Conservation (phyloP, 2,888 invertebrate genomes). For the Cacoxenus indagator region DNA sequence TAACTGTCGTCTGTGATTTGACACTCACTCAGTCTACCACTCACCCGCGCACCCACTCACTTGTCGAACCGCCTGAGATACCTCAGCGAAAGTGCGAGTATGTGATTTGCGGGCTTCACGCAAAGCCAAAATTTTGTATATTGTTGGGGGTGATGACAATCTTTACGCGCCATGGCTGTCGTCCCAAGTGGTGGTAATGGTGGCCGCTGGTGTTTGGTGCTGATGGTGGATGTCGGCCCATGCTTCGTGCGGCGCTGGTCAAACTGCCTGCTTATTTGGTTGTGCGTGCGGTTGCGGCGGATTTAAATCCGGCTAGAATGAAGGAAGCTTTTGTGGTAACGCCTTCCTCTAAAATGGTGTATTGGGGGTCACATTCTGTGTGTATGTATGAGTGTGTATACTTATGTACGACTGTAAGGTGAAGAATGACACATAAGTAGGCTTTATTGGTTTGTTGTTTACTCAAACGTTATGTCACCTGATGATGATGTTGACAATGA, state of each 20-base stretch:
- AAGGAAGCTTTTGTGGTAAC: conserved; percentile 3
- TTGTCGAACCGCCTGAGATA: too few species aligned
- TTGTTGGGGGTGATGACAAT: background rate
- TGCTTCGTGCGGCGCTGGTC: background rate
- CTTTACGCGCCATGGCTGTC: background rate
- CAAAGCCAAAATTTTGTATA: background rate
- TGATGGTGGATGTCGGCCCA: background rate
- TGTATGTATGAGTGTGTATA: background rate
- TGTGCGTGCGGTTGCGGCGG: background rate
- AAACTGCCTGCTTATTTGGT: background rate
- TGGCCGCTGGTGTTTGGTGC: background rate
- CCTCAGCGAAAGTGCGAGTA: too few species aligned
- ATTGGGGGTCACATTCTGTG: background rate
- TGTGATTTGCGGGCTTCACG: background rate
- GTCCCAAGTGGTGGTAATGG: background rate
- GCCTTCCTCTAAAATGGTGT: conserved; percentile 2
- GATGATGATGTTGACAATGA: background rate
- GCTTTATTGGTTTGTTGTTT: conserved; percentile 8
- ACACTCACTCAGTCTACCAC: background rate
- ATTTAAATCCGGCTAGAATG: background rate
- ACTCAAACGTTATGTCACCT: background rate
- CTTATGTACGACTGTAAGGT: background rate
- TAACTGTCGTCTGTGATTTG: background rate
- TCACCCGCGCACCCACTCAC: background rate
- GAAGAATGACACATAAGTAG: background rate